Evolutionary conservation across 2,888 invertebrate species (phyloP).

Genomic region (Napeogenes sylphis): DNA sequence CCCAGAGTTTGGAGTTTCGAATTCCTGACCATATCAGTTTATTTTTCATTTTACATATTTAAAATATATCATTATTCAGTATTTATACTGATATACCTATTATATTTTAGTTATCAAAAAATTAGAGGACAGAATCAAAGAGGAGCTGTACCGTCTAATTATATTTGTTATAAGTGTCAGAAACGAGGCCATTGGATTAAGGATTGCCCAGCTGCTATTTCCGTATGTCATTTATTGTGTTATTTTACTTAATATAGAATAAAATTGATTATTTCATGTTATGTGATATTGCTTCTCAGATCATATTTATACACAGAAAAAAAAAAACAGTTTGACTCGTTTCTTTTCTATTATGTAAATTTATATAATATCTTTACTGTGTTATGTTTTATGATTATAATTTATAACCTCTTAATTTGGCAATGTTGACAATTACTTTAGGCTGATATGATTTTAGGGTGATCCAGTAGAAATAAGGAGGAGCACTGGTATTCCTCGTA

Average conservation of each 20-base stretch:
- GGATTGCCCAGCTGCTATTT: conserved; percentile 88
- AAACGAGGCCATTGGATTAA: conserved; percentile 98
- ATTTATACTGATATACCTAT: not conserved
- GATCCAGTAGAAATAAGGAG: conserved; percentile 90
- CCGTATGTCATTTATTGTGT: conserved; percentile 43
- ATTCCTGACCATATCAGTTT: too few species aligned
- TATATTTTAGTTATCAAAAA: conserved; percentile 87
- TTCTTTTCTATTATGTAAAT: too few species aligned
- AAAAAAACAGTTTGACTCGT: too few species aligned
- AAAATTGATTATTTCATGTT: not conserved
- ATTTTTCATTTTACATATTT: too few species aligned
- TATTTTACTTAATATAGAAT: conserved; percentile 2
- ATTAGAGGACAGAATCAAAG: conserved; percentile 92
- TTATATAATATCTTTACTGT: too few species aligned
- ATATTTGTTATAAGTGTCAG: conserved; percentile 96
- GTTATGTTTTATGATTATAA: too few species aligned
- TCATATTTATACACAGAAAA: too few species aligned
- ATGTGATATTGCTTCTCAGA: not conserved
- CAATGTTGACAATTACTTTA: too few species aligned
- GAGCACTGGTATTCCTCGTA: conserved; percentile 97
- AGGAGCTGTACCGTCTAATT: conserved; percentile 93
- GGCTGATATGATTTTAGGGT: conserved; percentile 45
- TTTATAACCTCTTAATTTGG: too few species aligned
- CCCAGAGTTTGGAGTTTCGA: too few species aligned
- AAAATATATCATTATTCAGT: not conserved